Base-by-base conservation (phyloP, 1,140 invertebrate genomes). In the Zaprionus africanus region DNA sequence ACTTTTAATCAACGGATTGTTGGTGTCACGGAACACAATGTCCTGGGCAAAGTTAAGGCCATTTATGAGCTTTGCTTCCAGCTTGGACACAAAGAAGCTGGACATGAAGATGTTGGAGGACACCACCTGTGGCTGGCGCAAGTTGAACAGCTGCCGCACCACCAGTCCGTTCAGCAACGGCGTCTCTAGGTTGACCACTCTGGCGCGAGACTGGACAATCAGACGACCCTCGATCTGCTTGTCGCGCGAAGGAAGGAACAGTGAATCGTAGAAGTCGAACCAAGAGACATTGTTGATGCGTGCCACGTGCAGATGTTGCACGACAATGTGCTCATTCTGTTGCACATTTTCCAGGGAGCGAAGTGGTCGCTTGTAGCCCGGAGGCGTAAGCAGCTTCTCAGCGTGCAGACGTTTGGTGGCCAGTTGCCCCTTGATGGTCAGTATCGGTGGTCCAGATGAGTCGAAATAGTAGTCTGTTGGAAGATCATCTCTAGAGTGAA, bases 211-310 rank as follows among this genome's bases (percentile, higher is more conserved):
- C 61, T 92, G 85, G 15, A 92, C 15, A 15, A 85, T 78, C 1
- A 92, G 65, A 7, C 78, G 65, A 7, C 91, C 91, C 12, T 78
- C 36, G 2, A 92, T 28, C 0, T 22, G 22, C 2, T 36, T 62
- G 76, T 92, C 91, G 1, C 91, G 91, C 15, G 71, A 61, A 4
- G 63, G 76, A 36, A 92, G 76, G 26, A 90, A 92, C 5, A 92
- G 51, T 4, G 82, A 78, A 15, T 90, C 74, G 6, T 81, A 76
- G n/a, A 92, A 88, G 1, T 79, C 78, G 0, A 51, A 26, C 88
- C 91, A 91, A 0, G 69, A 31, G 0, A 87, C 19, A n/a, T 79
- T 80, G 58, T 92, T 92, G 24, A 92, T 90, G 1, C 58, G 63
- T 2, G 65, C 38, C 53, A 91, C 91, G 2, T 68, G 67, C 5